Evolutionary conservation across 2,888 invertebrate species (phyloP).

Genomic region (Empis stercorea): DNA sequence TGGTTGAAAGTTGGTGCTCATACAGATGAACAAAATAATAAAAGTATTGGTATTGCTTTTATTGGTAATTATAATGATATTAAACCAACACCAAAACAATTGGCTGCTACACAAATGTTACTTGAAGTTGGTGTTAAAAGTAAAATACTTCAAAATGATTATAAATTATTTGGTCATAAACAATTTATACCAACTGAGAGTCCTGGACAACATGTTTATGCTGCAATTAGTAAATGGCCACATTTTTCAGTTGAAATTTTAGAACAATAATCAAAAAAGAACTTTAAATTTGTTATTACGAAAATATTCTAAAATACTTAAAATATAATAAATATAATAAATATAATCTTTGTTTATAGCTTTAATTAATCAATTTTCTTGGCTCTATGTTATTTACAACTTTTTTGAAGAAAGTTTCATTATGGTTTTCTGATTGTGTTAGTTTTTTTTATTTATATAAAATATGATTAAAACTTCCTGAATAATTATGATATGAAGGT

Average conservation of each 20-base stretch:
- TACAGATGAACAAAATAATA: constrained; percentile 25
- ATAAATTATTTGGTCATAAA: constrained; percentile 49
- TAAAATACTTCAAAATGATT: constrained; percentile 43
- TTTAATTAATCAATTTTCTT: too few relatives aligned
- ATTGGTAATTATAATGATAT: constrained; percentile 18
- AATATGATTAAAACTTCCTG: too few relatives aligned
- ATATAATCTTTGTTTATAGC: too few relatives aligned
- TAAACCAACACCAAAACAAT: constrained; percentile 37
- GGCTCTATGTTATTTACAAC: too few relatives aligned
- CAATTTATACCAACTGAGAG: constrained; percentile 49
- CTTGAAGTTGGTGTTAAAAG: constrained; percentile 44
- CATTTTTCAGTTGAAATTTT: constrained; percentile 32
- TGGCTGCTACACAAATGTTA: constrained; percentile 44
- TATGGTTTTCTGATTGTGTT: too few relatives aligned
- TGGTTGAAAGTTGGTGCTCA: constrained; percentile 26
- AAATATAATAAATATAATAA: too few relatives aligned
- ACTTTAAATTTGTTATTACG: too few relatives aligned
- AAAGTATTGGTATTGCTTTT: constrained; percentile 28
- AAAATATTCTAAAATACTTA: too few relatives aligned
- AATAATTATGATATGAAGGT: too few relatives aligned
- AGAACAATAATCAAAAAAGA: too few relatives aligned
- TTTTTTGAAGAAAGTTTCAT: too few relatives aligned
- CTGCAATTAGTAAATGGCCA: constrained; percentile 49
- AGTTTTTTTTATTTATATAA: too few relatives aligned
- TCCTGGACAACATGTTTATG: constrained; percentile 47